Conservation (phyloP, 1,140 invertebrate genomes). For the Sarcophaga peregrina region DNA sequence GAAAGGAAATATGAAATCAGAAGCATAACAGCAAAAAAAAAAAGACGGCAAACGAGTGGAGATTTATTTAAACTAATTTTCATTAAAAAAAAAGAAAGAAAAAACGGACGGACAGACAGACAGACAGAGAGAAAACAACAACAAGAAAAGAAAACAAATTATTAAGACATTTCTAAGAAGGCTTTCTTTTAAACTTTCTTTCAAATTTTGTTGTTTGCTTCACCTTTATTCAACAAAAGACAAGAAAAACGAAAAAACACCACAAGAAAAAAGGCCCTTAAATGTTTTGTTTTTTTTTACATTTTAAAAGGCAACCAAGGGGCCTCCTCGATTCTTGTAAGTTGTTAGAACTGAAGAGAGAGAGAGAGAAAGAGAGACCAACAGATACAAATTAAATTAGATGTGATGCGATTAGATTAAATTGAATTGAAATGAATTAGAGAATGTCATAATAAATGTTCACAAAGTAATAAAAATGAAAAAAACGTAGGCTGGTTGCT, state of each 20-base stretch:
- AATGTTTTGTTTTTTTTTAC: neutral
- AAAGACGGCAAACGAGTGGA: neutral
- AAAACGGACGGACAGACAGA: neutral
- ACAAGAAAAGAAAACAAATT: neutral
- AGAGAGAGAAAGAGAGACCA: neutral
- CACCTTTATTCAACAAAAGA: too few species aligned
- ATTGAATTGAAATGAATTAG: neutral
- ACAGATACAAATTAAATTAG: constrained; percentile 10
- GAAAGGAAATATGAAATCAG: constrained; percentile 9
- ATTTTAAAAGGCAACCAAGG: neutral
- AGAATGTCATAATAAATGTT: neutral
- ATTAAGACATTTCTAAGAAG: neutral
- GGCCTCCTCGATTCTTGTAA: too few species aligned
- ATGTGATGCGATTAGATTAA: neutral
- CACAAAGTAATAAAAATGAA: neutral
- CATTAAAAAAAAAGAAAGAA: neutral
- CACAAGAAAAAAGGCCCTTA: too few species aligned
- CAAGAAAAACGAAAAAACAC: too few species aligned
- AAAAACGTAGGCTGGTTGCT: neutral
- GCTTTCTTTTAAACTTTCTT: neutral
- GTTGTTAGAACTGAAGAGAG: too few species aligned
- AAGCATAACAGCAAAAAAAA: neutral
- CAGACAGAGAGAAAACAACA: neutral
- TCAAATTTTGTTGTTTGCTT: too few species aligned
- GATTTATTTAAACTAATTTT: constrained; percentile 27